Evolutionary conservation across 2,113 vertebrate genomes (phyloP), one percentile per base, ranked within the genome.

Genomic region (Neopipo cinnamomea): DNA sequence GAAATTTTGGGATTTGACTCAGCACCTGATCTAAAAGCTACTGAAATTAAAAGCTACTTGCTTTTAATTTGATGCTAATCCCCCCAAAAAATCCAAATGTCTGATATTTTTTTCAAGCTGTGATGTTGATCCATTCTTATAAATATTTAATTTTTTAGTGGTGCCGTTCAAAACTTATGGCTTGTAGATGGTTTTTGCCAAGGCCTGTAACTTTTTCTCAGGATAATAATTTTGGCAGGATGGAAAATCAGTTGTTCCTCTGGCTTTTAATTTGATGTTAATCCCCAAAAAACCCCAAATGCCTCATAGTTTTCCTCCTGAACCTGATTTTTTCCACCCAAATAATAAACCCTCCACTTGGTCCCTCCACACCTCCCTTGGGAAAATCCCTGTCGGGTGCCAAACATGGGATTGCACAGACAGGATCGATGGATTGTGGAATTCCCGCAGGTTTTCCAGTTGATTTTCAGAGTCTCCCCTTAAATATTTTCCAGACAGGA

Each of bases 381-480:
- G 33, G 49, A 35, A 56, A 55, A 65, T 19, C 5, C 0, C 2
- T 2, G 0, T 3, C 44, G 16, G 11, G 41, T 22, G 46, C 42
- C 47, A 55, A 61, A 61, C 5, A 3, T 0, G 3, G 14, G 20
- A n/a, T 35, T 59, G 12, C 3, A 2, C 5, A 14, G 61, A 18
- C 1, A 2, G 11, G 42, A 44, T 5, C 7, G n/a, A 35, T 35
- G 21, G 62, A 24, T 28, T 35, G 24, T 61, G 85, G 72, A 41
- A 55, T 31, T 11, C 35, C 10, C 44, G 18, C 9, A 6, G 7
- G 2, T 72, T 65, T 85, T 52, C 47, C 66, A 20, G 8, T 20
- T 42, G 25, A 7, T 50, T 76, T 78, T 14, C 2, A 23, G 11
- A 62, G 21, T 17, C 8, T 12, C 22, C n/a, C 49, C 21, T 70